Percentiles rank a stretch among this genome's conserved stretches.
phyloP scores from a whole-genome alignment of 2,797 vertebrate species.

The Lutjanus argentimaculatus region DNA sequence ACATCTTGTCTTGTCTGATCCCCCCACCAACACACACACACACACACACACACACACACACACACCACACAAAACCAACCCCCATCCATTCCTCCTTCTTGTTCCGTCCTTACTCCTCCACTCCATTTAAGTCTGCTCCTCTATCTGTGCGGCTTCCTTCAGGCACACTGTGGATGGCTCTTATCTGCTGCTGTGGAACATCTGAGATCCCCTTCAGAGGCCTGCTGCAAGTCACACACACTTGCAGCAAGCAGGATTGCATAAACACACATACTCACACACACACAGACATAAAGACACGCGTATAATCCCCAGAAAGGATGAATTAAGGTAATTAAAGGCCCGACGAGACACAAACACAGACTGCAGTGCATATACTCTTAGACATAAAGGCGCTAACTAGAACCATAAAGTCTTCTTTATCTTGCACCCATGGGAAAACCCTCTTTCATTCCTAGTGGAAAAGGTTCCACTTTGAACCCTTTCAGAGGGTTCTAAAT shows the following conservation, averaged over 20 bases:
- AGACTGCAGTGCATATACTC: background rate
- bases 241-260: background rate
- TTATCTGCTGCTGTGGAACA: constrained; percentile 55
- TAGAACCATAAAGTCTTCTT: too few species aligned
- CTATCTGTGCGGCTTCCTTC: constrained; percentile 51
- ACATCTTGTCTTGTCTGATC: constrained; percentile 61
- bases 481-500: too few species aligned
- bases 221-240: constrained; percentile 4
- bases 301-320: constrained; percentile 21
- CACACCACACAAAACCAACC: constrained; percentile 18
- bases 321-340: constrained; percentile 26
- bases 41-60: constrained; percentile 7
- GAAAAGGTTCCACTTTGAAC: too few species aligned
- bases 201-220: constrained; percentile 47
- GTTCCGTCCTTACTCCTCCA: constrained; percentile 21
- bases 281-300: background rate
- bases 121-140: constrained; percentile 41
- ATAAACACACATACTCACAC: constrained; percentile 3
- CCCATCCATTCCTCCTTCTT: constrained; percentile 10
- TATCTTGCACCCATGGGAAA: too few species aligned
- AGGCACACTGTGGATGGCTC: constrained; percentile 29
- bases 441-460: too few species aligned
- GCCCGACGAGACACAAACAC: constrained; percentile 31
- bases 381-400: too few species aligned
- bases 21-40: constrained; percentile 15